Percentiles rank a stretch among this genome's conserved stretches.
phyloP scores from a whole-genome alignment of 1,140 invertebrate species.

The Leptestheria dahalacensis region DNA sequence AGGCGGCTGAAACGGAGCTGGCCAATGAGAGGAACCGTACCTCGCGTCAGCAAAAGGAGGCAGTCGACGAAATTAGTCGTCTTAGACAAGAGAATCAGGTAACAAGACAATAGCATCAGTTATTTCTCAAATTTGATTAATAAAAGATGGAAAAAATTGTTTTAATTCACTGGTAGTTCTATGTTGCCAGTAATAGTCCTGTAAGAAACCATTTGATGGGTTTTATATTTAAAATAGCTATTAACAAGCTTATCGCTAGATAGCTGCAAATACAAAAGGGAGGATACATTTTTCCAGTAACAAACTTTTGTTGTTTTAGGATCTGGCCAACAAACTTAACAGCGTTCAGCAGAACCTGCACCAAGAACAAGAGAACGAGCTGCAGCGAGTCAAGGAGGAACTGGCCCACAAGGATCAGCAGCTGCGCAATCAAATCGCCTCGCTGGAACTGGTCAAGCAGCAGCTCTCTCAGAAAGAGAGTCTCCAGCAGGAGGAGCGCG shows the following conservation, averaged over 20 bases:
- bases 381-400: background rate
- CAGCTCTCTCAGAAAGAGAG: conserved; percentile 12
- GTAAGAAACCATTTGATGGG: no score
- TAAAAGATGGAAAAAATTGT: no score
- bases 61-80: background rate
- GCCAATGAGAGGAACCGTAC: background rate
- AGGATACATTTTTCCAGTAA: no score
- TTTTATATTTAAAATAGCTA: no score
- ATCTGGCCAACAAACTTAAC: background rate
- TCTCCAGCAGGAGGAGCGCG: conserved; percentile 25
- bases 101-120: no score
- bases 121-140: no score
- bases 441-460: conserved; percentile 25
- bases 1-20: background rate
- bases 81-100: conserved; percentile 1
- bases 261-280: no score
- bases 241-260: no score
- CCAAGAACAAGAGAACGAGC: background rate
- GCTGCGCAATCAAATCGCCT: conserved; percentile 28
- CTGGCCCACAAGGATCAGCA: conserved; percentile 27
- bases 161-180: no score
- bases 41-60: background rate
- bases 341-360: background rate
- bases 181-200: no score
- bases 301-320: no score